phyloP scores from a whole-genome alignment of 2,113 vertebrate species.

The Phaetusa simplex region DNA sequence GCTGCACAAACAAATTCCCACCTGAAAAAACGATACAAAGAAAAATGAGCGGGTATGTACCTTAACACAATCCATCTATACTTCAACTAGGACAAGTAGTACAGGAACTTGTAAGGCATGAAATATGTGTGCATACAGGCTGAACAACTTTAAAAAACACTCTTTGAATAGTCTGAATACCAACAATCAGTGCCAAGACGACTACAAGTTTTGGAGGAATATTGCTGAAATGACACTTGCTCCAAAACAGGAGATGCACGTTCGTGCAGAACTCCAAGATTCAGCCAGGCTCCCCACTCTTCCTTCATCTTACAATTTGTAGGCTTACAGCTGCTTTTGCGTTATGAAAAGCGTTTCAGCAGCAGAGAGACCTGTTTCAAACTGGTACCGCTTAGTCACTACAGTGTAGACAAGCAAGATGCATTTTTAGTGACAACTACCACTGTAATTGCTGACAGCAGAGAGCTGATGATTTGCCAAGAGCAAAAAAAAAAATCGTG shows the following conservation, averaged over 20 bases:
- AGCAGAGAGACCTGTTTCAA: background rate
- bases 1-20: background rate
- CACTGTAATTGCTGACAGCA: background rate
- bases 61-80: background rate
- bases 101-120: background rate
- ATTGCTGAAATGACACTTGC: background rate
- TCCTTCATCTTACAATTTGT: background rate
- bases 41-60: background rate
- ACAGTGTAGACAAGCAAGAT: background rate
- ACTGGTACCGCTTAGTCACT: background rate
- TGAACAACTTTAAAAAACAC: background rate
- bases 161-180: background rate
- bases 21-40: fast-evolving
- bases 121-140: background rate
- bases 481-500: background rate
- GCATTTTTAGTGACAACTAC: background rate
- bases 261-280: background rate
- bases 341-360: background rate
- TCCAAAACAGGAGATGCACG: fast-evolving
- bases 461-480: background rate
- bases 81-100: background rate
- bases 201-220: fast-evolving
- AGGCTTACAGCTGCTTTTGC: background rate
- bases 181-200: background rate
- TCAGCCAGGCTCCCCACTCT: background rate